Percentiles rank a stretch among this genome's conserved stretches.
Conservation (phyloP, 2,113 vertebrate genomes). For the Lepus timidus region DNA sequence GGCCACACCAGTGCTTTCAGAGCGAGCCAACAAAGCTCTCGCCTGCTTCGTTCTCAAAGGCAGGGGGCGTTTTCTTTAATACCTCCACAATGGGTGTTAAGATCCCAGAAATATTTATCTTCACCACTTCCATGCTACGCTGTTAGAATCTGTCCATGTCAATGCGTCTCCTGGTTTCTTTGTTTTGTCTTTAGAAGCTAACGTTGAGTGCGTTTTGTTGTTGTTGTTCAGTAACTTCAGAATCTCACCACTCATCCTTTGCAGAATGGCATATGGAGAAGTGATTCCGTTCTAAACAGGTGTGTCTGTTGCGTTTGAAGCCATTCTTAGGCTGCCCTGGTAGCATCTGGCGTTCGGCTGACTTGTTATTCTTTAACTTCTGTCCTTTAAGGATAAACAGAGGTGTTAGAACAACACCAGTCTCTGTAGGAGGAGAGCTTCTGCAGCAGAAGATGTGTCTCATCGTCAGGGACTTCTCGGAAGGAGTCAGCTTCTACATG, state of each 20-base stretch:
- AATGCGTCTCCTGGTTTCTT: no score
- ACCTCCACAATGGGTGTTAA: background rate
- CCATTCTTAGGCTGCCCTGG: background rate
- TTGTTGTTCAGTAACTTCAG: background rate
- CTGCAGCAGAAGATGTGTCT: background rate
- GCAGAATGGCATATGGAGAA: background rate
- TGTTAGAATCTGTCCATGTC: background rate
- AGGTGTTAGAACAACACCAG: background rate
- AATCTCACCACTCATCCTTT: background rate
- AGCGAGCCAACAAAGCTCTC: constrained; percentile 85
- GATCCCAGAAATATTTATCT: background rate
- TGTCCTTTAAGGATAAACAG: background rate
- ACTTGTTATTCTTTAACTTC: background rate
- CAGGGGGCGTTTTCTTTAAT: constrained; percentile 61
- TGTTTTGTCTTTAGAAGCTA: background rate
- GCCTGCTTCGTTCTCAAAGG: constrained; percentile 83
- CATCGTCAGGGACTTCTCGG: background rate
- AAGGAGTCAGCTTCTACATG: background rate
- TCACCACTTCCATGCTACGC: accelerated
- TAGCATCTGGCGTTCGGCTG: background rate
- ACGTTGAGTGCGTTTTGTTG: no score
- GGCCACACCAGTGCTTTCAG: constrained; percentile 87
- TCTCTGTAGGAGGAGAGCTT: background rate
- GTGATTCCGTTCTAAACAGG: no score
- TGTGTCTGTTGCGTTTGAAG: background rate